Percentiles rank a stretch among this genome's conserved stretches.
These are phyloP conservation scores for Penaeus chinensis DNA, from an alignment of 1,140 invertebrate species.

Conservation along the genomic window DNA sequence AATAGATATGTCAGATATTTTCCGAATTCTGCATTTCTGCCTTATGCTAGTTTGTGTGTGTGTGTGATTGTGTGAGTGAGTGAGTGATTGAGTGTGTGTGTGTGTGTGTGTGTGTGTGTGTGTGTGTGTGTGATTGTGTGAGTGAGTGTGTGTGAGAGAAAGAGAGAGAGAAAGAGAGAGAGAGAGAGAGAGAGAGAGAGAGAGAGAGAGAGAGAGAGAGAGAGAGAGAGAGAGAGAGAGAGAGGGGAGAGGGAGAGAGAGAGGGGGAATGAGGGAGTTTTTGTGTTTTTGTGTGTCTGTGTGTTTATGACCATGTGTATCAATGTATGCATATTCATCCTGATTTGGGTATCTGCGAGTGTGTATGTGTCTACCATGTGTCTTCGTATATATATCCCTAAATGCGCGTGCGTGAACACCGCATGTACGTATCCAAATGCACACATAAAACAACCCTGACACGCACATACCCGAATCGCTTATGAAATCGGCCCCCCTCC, in stretches of 20 bases:
- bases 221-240: conserved; percentile 7
- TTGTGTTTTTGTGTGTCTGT: too few species aligned
- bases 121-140: background rate
- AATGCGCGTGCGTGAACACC: background rate
- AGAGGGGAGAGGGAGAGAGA: background rate
- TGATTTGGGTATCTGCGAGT: background rate
- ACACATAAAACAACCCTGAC: background rate
- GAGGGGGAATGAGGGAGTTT: background rate
- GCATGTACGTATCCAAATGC: background rate
- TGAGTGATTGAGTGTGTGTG: too few species aligned
- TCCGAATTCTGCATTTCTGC: too few species aligned
- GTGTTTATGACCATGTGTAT: background rate
- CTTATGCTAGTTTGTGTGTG: too few species aligned
- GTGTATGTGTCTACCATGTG: background rate
- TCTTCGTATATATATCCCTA: background rate
- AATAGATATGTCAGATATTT: too few species aligned
- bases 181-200: background rate
- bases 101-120: background rate
- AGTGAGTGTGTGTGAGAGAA: background rate
- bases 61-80: too few species aligned
- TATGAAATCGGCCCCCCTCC: too few species aligned
- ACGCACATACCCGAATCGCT: background rate
- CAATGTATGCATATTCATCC: background rate
- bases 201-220: conserved; percentile 28
- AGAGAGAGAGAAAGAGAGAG: conserved; percentile 4